Evolutionary conservation across 2,797 vertebrate genomes (phyloP).

Genomic region (Spea hammondii): DNA sequence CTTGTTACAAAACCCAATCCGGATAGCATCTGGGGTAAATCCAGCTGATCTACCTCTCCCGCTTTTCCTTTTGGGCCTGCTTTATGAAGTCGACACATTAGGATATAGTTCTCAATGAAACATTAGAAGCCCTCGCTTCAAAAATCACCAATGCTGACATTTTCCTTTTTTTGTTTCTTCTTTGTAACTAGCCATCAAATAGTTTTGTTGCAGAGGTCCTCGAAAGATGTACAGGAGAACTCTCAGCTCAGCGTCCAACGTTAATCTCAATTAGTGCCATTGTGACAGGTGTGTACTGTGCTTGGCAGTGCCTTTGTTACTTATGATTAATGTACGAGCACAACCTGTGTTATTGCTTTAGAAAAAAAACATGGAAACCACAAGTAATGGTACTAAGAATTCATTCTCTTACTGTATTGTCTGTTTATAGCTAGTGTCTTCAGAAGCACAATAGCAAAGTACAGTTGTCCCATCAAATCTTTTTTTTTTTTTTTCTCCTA

Average conservation of each 20-base stretch:
- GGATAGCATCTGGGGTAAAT: no score
- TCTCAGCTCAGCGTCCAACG: not conserved
- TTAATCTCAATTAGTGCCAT: constrained; percentile 4
- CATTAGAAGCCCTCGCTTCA: not conserved
- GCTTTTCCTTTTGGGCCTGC: no score
- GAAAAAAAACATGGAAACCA: not conserved
- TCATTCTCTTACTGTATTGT: not conserved
- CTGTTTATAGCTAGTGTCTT: not conserved
- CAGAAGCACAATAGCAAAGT: not conserved
- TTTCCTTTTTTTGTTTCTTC: not conserved
- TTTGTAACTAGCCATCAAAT: no score
- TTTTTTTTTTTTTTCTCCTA: no score
- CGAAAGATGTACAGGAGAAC: not conserved
- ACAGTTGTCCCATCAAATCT: no score
- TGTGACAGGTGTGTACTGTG: constrained; percentile 8
- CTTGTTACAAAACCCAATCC: no score
- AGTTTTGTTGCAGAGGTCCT: not conserved
- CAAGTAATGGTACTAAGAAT: not conserved
- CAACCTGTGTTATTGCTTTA: not conserved
- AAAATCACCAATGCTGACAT: not conserved
- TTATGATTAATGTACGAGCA: not conserved
- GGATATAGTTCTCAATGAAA: no score
- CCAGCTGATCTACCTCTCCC: no score
- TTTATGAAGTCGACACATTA: no score
- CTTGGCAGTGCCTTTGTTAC: not conserved